Evolutionary conservation across 1,140 invertebrate genomes (phyloP), one percentile per base, ranked within the genome.

Genomic region (Drosophila mauritiana): DNA sequence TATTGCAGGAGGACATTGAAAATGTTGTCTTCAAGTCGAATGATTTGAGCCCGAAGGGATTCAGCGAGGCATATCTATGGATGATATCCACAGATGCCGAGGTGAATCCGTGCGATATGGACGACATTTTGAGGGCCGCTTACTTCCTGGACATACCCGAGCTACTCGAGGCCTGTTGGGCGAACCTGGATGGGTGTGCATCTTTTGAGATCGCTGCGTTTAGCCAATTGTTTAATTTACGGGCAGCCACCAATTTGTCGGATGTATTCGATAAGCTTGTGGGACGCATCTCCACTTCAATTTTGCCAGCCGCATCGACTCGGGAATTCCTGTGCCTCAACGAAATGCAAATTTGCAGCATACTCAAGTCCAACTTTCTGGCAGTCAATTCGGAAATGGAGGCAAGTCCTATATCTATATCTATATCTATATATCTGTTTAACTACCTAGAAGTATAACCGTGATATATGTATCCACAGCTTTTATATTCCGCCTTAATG

Each of bases 351-450:
- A 31, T 78, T 3, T 59, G 62, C 25, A 0, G 0, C 3, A 3
- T 78, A 0, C 25, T 68, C 0, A 5, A 10, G 2, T 78, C 78
- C 1, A 68, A 12, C 20, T 46, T n/a, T 1, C 22, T 80, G 54
- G 34, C 62, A 8, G 62, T 78, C n/a, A 80, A 80, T 17, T 45
- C 68, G 2, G 74, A 80, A 49, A 54, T 40, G 10, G 78, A 80
- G 78, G 78, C 73, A n/a, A 13, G 43, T 31, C 15, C 22, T 27
- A 13, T 12, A 42, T 17, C 2, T 2, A 15, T 42, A 5, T n/a
- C 0, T 40, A 5, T 15, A 40, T 40, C 1, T 40, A 13, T 40
- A 0, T n/a, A 40, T 40, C 1, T 40, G 2, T 40, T 5, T 15
- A 40, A 15, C 2, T 36, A 11, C 17, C 2, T 22, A 22, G 20